A percentile compares a stretch with the other conserved stretches of the same genome.
These are phyloP conservation scores for Lasioglossum villosulum DNA, from an alignment of 2,888 invertebrate species.

Conservation along the genomic window DNA sequence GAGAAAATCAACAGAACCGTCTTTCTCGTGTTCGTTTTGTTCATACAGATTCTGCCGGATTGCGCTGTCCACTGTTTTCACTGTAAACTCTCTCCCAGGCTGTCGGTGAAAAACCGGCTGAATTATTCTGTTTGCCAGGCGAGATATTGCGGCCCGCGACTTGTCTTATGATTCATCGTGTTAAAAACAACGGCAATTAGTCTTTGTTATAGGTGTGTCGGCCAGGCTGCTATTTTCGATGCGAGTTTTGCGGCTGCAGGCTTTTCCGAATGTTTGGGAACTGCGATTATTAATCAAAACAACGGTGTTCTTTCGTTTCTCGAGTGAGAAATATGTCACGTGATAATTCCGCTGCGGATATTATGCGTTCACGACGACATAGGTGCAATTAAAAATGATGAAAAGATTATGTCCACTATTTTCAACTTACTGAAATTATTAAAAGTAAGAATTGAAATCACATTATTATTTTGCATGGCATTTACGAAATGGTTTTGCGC, in stretches of 20 bases:
- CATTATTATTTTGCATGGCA: too few relatives aligned
- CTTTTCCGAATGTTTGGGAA: neutral
- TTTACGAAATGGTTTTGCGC: too few relatives aligned
- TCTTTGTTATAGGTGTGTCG: neutral
- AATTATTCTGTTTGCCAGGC: neutral
- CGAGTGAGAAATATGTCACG: neutral
- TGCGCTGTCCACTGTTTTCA: neutral
- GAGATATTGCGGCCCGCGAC: neutral
- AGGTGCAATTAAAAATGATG: too few relatives aligned
- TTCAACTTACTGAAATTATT: too few relatives aligned
- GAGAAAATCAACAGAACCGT: slow-evolving; percentile 6
- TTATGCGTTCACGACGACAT: neutral
- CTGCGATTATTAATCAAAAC: neutral
- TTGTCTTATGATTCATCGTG: neutral
- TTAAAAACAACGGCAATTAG: neutral
- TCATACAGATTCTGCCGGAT: neutral
- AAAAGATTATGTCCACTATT: too few relatives aligned
- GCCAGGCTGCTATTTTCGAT: neutral
- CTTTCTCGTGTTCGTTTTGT: neutral
- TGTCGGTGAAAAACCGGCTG: neutral
- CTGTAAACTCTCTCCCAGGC: neutral
- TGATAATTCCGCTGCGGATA: neutral
- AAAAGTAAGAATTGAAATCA: too few relatives aligned
- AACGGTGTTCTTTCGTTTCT: neutral
- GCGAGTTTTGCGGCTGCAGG: neutral